Base-by-base conservation (phyloP, 2,888 invertebrate species). In the Halictus quadricinctus region DNA sequence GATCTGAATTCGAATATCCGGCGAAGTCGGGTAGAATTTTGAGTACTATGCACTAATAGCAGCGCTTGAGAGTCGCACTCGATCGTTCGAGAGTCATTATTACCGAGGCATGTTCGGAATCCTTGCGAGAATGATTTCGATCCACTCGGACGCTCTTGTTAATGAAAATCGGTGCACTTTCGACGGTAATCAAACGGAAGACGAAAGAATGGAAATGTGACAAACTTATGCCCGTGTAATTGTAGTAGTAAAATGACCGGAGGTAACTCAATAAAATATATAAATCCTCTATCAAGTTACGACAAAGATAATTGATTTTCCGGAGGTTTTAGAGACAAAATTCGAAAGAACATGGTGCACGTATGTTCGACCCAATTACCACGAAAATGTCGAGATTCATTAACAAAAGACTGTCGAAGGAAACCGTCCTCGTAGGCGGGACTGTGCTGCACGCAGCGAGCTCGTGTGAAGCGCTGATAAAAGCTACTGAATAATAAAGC, bases 381-480 rank as follows among this genome's bases (percentile, higher is more conserved):
- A 36, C 29, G 12, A 66, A 66, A 77, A 54, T 54, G 6, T 15
- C 21, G 64, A 81, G 13, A 72, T 66, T 79, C 74, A 73, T 69
- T 29, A 41, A 72, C 10, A 48, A 43, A 85, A 25, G 74, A 75
- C 76, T 54, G 25, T 69, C 58, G 76, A 78, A 84, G 72, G 79
- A 76, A 83, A 87, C 74, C 81, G 75, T 43, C 74, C 87, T 79
- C 78, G 87, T 36, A 83, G 85, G 85, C 72, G 88, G 72, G 76
- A 87, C 88, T 91, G 93, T 94, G 93, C 93, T 94, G 92, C 91
- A 90, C 91, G 91, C 91, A 93, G 92, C 93, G 92, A 93, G 93
- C 92, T 93, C 91, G 94, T 94, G 94, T 93, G 84, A 93, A 94
- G 93, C 93, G 92, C 92, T 91, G 92, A 93, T 90, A 92, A 93